phyloP scores from a whole-genome alignment of 1,140 invertebrate genomes.

The Achatina immaculata region DNA sequence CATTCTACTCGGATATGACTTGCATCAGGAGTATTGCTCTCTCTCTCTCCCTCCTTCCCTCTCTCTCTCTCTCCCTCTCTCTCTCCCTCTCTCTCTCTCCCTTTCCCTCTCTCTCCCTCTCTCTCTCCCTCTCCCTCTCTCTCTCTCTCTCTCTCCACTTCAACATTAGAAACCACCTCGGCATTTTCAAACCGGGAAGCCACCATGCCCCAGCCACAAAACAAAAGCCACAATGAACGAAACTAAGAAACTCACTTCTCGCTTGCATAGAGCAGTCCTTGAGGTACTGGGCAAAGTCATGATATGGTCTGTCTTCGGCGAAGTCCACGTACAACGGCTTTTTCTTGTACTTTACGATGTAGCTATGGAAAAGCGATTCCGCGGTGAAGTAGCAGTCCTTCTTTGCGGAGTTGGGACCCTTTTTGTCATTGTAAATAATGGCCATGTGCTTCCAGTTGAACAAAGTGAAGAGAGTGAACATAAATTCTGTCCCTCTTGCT shows the following conservation, averaged over 20 bases:
- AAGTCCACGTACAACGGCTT: conserved; percentile 35
- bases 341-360: conserved; percentile 21
- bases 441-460: conserved; percentile 48
- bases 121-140: too few relatives aligned
- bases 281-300: conserved; percentile 27
- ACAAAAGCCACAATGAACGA: too few relatives aligned
- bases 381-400: conserved; percentile 50
- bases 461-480: conserved; percentile 29
- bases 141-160: too few relatives aligned
- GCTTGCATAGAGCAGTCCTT: conserved; percentile 29
- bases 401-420: conserved; percentile 36
- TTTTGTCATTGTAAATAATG: conserved; percentile 43
- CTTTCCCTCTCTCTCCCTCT: too few relatives aligned
- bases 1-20: too few relatives aligned
- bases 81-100: too few relatives aligned
- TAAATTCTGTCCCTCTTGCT: conserved; percentile 45
- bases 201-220: too few relatives aligned
- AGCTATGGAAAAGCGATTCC: conserved; percentile 44
- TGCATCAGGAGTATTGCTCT: too few relatives aligned
- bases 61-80: too few relatives aligned
- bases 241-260: conserved; percentile 51
- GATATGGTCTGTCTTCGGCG: conserved; percentile 5
- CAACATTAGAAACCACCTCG: too few relatives aligned
- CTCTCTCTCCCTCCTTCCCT: too few relatives aligned
- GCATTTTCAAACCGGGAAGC: too few relatives aligned